phyloP scores from a whole-genome alignment of 1,140 invertebrate species.

The Caerostris darwini region DNA sequence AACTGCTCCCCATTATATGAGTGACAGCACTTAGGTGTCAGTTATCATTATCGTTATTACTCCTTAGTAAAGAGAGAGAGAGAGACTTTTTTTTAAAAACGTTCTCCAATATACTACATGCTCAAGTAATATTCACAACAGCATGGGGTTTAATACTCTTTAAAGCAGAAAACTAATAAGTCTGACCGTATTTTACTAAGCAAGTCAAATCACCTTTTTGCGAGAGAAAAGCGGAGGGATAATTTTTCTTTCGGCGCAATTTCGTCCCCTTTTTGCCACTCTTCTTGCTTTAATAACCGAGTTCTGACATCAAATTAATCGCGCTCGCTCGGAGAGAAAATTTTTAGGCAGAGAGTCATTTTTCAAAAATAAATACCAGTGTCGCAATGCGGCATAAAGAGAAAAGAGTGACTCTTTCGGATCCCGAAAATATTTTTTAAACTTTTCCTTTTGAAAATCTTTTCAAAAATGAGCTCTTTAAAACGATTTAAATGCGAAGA shows the following conservation, averaged over 20 bases:
- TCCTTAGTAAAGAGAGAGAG: slow-evolving; percentile 44
- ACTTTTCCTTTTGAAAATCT: neutral
- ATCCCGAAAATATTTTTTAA: slow-evolving; percentile 39
- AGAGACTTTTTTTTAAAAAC: slow-evolving; percentile 8
- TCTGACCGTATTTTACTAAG: slow-evolving; percentile 64
- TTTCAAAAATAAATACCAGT: slow-evolving; percentile 70
- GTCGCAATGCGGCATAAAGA: slow-evolving; percentile 72
- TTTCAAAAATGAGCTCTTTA: slow-evolving; percentile 43
- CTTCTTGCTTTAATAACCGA: slow-evolving; percentile 74
- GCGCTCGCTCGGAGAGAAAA: slow-evolving; percentile 22
- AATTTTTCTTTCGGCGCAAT: slow-evolving; percentile 48
- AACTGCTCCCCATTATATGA: slow-evolving; percentile 29
- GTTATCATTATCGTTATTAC: slow-evolving; percentile 70
- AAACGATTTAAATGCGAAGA: slow-evolving; percentile 1
- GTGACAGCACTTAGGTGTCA: slow-evolving; percentile 60
- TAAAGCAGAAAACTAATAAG: slow-evolving; percentile 69
- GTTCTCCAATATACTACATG: slow-evolving; percentile 5
- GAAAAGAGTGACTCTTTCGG: slow-evolving; percentile 33
- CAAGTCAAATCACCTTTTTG: slow-evolving; percentile 62
- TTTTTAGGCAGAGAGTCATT: slow-evolving; percentile 58
- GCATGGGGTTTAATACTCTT: slow-evolving; percentile 41
- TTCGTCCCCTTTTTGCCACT: slow-evolving; percentile 42
- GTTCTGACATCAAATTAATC: slow-evolving; percentile 73
- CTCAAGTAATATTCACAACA: neutral
- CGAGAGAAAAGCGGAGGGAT: slow-evolving; percentile 17